Evolutionary conservation across 2,797 vertebrate species (phyloP).

Genomic region (Microctenopoma stevenorrisi): DNA sequence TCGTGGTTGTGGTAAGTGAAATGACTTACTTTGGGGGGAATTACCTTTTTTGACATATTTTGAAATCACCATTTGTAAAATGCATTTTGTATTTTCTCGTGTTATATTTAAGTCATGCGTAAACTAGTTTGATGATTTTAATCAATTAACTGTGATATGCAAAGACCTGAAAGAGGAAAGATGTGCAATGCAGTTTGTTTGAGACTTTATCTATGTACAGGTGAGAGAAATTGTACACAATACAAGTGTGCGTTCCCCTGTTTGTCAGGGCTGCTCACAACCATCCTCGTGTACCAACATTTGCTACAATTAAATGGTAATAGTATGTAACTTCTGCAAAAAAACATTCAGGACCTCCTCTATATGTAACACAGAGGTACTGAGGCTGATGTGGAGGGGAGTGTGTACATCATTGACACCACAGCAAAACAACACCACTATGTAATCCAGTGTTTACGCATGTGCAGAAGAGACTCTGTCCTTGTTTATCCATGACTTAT

Average conservation of each 20-base stretch:
- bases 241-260: background rate
- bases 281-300: background rate
- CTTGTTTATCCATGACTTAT: constrained; percentile 38
- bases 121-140: no score
- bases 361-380: background rate
- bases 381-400: background rate
- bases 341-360: constrained; percentile 1
- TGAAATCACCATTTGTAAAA: no score
- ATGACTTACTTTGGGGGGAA: no score
- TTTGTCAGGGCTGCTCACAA: constrained; percentile 19
- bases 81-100: no score
- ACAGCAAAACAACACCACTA: constrained; percentile 23
- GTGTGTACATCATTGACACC: background rate
- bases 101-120: no score
- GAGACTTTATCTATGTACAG: background rate
- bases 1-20: no score
- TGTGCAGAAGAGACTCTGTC: constrained; percentile 12
- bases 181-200: background rate
- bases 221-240: background rate
- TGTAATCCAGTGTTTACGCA: background rate
- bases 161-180: background rate
- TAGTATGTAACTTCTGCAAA: background rate
- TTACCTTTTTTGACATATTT: no score
- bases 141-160: no score
- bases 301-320: background rate